phyloP scores from a whole-genome alignment of 2,888 invertebrate species.

The Pecten maximus region DNA sequence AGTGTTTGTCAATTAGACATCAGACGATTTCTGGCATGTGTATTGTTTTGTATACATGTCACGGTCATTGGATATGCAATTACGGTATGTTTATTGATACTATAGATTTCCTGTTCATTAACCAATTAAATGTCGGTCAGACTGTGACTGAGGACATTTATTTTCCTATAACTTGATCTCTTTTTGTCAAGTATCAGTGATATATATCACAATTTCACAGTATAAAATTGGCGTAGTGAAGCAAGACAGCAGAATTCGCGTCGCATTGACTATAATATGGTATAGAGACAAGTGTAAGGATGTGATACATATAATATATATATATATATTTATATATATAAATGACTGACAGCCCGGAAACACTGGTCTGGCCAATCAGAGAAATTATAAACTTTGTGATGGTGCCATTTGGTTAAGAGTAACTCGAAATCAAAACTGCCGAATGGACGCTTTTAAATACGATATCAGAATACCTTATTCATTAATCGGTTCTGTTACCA shows the following conservation, averaged over 20 bases:
- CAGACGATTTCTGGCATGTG: neutral
- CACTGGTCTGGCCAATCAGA: neutral
- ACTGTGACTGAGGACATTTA: neutral
- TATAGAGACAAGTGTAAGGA: neutral
- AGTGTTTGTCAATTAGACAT: neutral
- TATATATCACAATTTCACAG: neutral
- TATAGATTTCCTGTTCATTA: neutral
- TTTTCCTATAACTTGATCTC: neutral
- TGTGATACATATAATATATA: too few relatives aligned
- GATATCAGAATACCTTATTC: too few relatives aligned
- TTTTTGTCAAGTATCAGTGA: neutral
- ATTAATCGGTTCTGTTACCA: too few relatives aligned
- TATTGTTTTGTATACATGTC: neutral
- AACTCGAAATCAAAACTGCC: too few relatives aligned
- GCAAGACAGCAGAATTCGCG: neutral
- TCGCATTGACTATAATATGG: neutral
- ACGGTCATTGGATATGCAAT: neutral
- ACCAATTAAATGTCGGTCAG: neutral
- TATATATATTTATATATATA: too few relatives aligned
- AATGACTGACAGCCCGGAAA: neutral
- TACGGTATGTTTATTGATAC: neutral
- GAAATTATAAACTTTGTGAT: too few relatives aligned
- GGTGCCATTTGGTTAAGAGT: too few relatives aligned
- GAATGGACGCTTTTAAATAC: too few relatives aligned
- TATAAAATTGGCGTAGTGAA: neutral